Conservation (phyloP, 2,888 invertebrate species). For the Ormia ochracea region DNA sequence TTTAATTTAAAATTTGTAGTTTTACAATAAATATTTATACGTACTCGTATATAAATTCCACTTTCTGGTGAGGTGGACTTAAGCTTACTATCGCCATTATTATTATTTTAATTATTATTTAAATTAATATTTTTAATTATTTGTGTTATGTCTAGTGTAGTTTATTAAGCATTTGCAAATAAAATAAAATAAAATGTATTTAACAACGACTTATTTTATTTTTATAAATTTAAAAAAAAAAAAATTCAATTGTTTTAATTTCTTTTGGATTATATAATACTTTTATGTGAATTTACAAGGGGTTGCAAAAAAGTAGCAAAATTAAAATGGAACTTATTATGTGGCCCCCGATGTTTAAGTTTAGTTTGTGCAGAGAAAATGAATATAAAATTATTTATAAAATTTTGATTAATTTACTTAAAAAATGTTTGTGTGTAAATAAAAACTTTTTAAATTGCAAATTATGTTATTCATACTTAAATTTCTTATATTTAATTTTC, state of each 20-base stretch:
- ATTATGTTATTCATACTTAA: slow-evolving; percentile 33
- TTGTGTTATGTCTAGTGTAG: neutral
- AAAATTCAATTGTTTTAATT: slow-evolving; percentile 2
- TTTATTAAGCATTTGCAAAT: slow-evolving; percentile 37
- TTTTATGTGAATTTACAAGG: slow-evolving; percentile 44
- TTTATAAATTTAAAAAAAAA: slow-evolving; percentile 10
- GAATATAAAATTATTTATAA: neutral
- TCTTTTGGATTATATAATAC: slow-evolving; percentile 60
- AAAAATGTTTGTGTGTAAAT: no score
- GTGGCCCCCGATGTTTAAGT: slow-evolving; percentile 14
- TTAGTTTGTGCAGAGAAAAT: neutral
- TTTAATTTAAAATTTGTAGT: slow-evolving; percentile 39
- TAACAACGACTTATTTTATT: slow-evolving; percentile 10
- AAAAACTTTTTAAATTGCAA: no score
- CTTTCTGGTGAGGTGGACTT: slow-evolving; percentile 69
- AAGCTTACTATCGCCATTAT: slow-evolving; percentile 6
- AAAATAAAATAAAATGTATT: neutral
- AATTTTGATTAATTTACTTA: slow-evolving; percentile 7
- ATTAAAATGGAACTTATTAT: neutral
- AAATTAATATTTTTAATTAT: neutral
- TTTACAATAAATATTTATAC: slow-evolving; percentile 62
- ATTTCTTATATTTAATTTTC: slow-evolving; percentile 12
- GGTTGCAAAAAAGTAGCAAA: neutral
- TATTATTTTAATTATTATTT: no score
- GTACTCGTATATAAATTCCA: slow-evolving; percentile 73